Base-by-base conservation (phyloP, 2,113 vertebrate species). In the Ciconia boyciana region DNA sequence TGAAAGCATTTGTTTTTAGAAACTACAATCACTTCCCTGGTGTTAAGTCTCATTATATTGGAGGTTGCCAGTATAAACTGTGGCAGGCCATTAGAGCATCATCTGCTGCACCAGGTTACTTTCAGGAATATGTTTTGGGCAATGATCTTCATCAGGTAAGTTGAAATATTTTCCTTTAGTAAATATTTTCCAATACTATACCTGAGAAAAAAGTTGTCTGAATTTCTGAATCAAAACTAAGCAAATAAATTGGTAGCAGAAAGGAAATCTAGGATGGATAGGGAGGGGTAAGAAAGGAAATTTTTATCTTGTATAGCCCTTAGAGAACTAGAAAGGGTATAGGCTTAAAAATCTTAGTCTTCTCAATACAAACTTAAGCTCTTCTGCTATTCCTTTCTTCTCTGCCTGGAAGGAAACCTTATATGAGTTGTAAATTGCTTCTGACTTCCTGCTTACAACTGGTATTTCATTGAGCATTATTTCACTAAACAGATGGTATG, bases 41-140 rank as follows among this genome's bases (percentile, higher is more conserved):
- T 44, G 89, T 98, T 78, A 99, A 98, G 82, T 99, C 99, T 57
- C 99, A 99, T 96, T 99, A 99, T 91, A 98, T 99, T 76, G 99
- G 99, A 94, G 97, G 99, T 90, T 99, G 99, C 97, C 98, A 99
- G 28, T 99, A 99, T 96, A 99, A 99, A 96, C 97, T 99, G 69
- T 99, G 99, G 99, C 99, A 99, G 96, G 99, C 99, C 49, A 98
- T 99, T 70, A 95, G 99, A 62, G 99, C 99, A 80, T 99, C 99
- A 4, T 99, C 99, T 36, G 99, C 99, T 60, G 99, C 99, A 36
- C 99, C 99, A 0, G 99, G 99, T 22, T 99, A 99, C 95, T 99
- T 99, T 94, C 99, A 99, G 90, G 99, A 99, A 79, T 99, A 99
- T 84, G 96, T 97, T 6, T 55, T 99, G 95, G 99, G 99, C 62